phyloP scores from a whole-genome alignment of 1,140 invertebrate genomes.

The Augochlora pura region DNA sequence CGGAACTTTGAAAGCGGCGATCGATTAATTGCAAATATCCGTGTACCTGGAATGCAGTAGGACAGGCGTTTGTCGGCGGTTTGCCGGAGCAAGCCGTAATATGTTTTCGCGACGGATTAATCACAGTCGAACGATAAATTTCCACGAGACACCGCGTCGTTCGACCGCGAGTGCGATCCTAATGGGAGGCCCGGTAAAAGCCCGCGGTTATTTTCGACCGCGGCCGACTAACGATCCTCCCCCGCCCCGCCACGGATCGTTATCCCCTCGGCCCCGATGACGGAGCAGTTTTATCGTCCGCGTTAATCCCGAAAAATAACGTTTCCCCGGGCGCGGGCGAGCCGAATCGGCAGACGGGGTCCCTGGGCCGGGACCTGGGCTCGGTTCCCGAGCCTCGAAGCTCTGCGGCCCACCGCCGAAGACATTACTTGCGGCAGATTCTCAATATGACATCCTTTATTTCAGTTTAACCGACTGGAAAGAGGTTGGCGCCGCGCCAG shows the following conservation, averaged over 20 bases:
- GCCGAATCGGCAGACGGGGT: no score
- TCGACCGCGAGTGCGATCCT: conserved; percentile 51
- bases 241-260: conserved; percentile 25
- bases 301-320: conserved; percentile 57
- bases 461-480: conserved; percentile 69
- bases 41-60: conserved; percentile 31
- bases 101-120: conserved; percentile 40
- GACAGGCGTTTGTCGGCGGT: conserved; percentile 42
- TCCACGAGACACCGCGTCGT: conserved; percentile 39
- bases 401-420: conserved; percentile 19
- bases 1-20: background rate
- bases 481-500: conserved; percentile 63
- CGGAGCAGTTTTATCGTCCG: conserved; percentile 55
- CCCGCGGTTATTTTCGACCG: conserved; percentile 60
- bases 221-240: conserved; percentile 51
- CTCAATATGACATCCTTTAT: conserved; percentile 70
- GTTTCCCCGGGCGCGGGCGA: conserved; percentile 7
- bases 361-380: background rate
- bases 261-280: conserved; percentile 33
- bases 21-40: conserved; percentile 30
- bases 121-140: conserved; percentile 51
- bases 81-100: conserved; percentile 27
- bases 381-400: background rate
- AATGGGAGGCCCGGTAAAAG: conserved; percentile 51
- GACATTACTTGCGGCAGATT: conserved; percentile 64